phyloP scores from a whole-genome alignment of 2,113 vertebrate species.

The Myiagra hebetior region DNA sequence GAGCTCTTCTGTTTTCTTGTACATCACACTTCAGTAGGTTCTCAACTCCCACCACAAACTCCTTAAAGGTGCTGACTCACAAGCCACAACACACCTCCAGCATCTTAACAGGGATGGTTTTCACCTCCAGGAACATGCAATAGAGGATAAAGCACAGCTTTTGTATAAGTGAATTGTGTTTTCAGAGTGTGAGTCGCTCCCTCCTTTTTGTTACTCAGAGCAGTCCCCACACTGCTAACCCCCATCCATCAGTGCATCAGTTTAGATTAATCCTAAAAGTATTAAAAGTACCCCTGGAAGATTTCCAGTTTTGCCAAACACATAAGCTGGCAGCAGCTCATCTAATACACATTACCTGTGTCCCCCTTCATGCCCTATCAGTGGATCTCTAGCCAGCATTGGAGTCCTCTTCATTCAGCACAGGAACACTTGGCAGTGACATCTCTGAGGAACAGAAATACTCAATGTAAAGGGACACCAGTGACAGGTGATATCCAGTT shows the following conservation, averaged over 20 bases:
- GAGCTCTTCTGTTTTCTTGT: not conserved
- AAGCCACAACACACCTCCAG: not conserved
- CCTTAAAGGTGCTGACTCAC: not conserved
- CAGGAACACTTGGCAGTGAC: not conserved
- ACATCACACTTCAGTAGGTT: not conserved
- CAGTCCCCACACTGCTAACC: not conserved
- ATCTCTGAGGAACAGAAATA: not conserved
- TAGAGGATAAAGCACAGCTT: not conserved
- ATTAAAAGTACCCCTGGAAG: not conserved
- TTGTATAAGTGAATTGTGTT: accelerated
- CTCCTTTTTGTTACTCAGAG: not conserved
- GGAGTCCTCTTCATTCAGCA: not conserved
- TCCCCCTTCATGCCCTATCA: not conserved
- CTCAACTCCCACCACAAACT: not conserved
- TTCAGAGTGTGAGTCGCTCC: accelerated
- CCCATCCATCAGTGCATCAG: not conserved
- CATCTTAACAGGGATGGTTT: not conserved
- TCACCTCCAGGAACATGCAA: not conserved
- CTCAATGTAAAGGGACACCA: not conserved
- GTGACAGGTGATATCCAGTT: not conserved
- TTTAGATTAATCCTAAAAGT: not conserved
- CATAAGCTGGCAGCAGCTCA: accelerated
- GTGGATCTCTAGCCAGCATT: not conserved
- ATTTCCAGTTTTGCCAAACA: not conserved
- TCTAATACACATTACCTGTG: accelerated